Conservation (phyloP, 1,140 invertebrate genomes). For the Microplitis mediator region DNA sequence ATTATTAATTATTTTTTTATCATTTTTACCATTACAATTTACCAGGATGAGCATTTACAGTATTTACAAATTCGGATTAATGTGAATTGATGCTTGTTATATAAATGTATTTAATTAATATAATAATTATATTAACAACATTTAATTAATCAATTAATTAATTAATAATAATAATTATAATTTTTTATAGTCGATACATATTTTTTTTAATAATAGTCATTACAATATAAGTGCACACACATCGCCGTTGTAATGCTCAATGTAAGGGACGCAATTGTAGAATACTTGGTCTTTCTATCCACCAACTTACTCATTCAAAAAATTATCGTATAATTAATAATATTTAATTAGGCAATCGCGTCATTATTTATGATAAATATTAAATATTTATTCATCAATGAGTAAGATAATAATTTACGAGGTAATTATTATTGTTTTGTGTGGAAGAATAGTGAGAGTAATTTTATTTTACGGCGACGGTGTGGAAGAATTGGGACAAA, state of each 20-base stretch:
- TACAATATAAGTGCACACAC: constrained; percentile 25
- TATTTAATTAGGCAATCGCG: neutral
- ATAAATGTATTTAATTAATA: neutral
- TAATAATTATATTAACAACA: too few relatives aligned
- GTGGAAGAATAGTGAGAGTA: neutral
- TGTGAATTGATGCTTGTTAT: neutral
- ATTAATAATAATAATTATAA: neutral
- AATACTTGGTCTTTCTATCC: neutral
- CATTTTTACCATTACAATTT: constrained; percentile 8
- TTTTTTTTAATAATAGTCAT: neutral
- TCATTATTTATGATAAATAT: neutral
- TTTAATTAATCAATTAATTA: neutral
- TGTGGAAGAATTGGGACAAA: constrained; percentile 38
- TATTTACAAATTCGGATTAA: constrained; percentile 44
- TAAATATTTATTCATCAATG: neutral
- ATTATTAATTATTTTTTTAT: constrained; percentile 4
- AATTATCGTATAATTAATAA: constrained; percentile 3
- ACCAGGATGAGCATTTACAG: constrained; percentile 50
- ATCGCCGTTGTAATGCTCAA: constrained; percentile 25
- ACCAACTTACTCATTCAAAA: neutral
- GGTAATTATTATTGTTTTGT: constrained; percentile 17
- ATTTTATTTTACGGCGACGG: constrained; percentile 30
- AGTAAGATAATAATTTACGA: neutral
- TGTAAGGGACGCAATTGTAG: constrained; percentile 26
- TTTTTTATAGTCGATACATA: neutral